These are phyloP conservation scores for Amiota minor DNA, from an alignment of 2,888 invertebrate genomes.

Conservation along the genomic window DNA sequence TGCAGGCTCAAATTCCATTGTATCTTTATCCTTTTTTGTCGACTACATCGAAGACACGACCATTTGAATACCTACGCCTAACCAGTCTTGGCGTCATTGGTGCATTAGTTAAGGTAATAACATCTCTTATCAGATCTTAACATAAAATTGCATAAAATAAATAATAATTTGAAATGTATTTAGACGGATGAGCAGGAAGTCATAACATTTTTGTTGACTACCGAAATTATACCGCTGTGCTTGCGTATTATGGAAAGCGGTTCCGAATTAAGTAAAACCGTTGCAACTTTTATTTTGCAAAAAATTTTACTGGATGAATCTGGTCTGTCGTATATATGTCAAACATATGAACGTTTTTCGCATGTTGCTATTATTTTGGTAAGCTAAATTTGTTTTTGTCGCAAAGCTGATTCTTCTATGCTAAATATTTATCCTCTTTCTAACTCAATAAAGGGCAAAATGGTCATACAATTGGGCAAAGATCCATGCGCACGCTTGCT, in stretches of 20 bases:
- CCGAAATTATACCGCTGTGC: slow-evolving; percentile 99
- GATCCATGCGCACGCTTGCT: slow-evolving; percentile 96
- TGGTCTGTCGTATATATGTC: slow-evolving; percentile 97
- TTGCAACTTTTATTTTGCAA: slow-evolving; percentile 98
- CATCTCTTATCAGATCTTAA: too few species aligned
- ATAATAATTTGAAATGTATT: too few species aligned
- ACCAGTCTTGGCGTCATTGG: slow-evolving; percentile 99
- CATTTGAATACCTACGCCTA: slow-evolving; percentile 97
- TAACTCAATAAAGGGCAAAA: slow-evolving; percentile 83
- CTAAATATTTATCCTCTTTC: background rate
- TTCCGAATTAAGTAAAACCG: slow-evolving; percentile 99
- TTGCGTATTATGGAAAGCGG: slow-evolving; percentile 99
- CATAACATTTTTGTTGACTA: slow-evolving; percentile 97
- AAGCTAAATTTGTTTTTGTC: slow-evolving; percentile 55
- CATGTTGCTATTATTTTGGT: slow-evolving; percentile 99
- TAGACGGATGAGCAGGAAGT: slow-evolving; percentile 99
- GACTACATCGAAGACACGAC: slow-evolving; percentile 98
- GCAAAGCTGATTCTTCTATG: background rate
- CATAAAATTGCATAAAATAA: too few species aligned
- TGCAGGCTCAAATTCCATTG: slow-evolving; percentile 96
- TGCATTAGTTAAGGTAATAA: slow-evolving; percentile 90
- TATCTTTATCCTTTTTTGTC: slow-evolving; percentile 99
- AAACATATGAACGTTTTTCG: slow-evolving; percentile 99
- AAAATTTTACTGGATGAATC: slow-evolving; percentile 98
- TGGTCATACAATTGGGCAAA: slow-evolving; percentile 97